Percentiles rank a stretch among this genome's conserved stretches.
phyloP scores from a whole-genome alignment of 2,113 vertebrate species.

The Tachuris rubrigastra region DNA sequence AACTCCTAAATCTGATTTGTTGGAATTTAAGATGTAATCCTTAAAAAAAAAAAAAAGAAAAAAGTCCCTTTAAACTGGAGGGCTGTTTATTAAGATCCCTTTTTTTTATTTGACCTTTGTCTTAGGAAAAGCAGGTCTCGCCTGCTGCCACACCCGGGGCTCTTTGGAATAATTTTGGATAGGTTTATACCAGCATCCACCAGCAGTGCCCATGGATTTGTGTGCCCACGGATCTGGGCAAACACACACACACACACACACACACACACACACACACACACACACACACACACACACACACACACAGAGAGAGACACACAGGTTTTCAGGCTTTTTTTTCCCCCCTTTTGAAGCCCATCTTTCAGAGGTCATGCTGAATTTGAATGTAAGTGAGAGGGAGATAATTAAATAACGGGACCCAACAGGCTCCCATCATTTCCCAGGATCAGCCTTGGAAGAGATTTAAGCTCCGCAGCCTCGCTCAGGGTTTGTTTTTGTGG shows the following conservation, averaged over 20 bases:
- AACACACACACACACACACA: not conserved
- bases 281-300: not conserved
- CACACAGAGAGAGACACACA: not conserved
- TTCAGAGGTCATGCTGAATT: not conserved
- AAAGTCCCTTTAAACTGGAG: constrained; percentile 71
- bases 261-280: not conserved
- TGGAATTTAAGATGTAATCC: constrained; percentile 89
- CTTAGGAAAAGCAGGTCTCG: constrained; percentile 56
- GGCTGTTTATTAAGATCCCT: constrained; percentile 80
- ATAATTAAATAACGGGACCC: constrained; percentile 17
- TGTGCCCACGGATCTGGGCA: not conserved
- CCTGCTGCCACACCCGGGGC: not conserved
- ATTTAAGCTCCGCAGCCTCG: not conserved
- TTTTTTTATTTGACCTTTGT: constrained; percentile 74
- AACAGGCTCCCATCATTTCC: not conserved
- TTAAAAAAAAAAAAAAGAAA: constrained; percentile 65
- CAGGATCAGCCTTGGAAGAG: not conserved
- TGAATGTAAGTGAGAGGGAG: not conserved
- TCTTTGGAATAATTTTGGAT: not conserved
- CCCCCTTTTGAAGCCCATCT: not conserved
- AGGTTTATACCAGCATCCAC: not conserved
- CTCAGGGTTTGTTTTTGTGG: not conserved
- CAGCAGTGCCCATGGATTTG: accelerated
- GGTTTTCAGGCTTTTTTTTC: not conserved
- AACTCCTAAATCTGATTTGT: constrained; percentile 88